Percentiles rank a stretch among this genome's conserved stretches.
Conservation (phyloP, 1,140 invertebrate species). For the Platyura marginata region DNA sequence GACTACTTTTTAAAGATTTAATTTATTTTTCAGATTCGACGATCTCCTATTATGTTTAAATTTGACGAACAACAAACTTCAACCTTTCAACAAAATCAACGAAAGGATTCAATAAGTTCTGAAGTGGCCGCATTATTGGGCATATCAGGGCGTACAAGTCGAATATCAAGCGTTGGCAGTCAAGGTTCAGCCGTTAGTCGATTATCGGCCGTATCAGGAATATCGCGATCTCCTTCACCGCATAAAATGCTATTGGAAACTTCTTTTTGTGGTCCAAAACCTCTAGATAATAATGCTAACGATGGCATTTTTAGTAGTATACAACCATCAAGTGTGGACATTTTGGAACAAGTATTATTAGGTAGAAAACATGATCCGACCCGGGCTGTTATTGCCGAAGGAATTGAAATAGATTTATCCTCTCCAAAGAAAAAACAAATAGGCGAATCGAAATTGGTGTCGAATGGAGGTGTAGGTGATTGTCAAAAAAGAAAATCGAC, state of each 20-base stretch:
- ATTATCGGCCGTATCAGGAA: conserved; percentile 47
- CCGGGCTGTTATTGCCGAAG: conserved; percentile 32
- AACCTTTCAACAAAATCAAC: conserved; percentile 34
- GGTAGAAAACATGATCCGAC: conserved; percentile 34
- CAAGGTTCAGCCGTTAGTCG: conserved; percentile 43
- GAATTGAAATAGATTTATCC: conserved; percentile 21
- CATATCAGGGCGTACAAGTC: conserved; percentile 62
- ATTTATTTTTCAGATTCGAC: conserved; percentile 13
- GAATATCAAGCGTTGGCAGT: conserved; percentile 57
- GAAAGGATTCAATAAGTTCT: conserved; percentile 57
- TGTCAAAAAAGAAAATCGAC: conserved; percentile 6
- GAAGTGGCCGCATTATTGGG: conserved; percentile 42
- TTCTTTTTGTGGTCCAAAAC: conserved; percentile 70
- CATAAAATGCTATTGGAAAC: conserved; percentile 77
- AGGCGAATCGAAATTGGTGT: conserved; percentile 8
- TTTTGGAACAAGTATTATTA: conserved; percentile 43
- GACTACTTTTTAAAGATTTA: background rate
- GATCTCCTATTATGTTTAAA: conserved; percentile 28
- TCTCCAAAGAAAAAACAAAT: conserved; percentile 11
- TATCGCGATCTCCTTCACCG: conserved; percentile 61
- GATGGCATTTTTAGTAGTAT: conserved; percentile 18
- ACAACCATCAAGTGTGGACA: conserved; percentile 30
- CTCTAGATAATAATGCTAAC: conserved; percentile 31
- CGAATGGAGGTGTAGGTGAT: conserved; percentile 11
- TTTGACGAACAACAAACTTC: conserved; percentile 33